phyloP scores from a whole-genome alignment of 2,888 invertebrate genomes.

The Macropis europaea region DNA sequence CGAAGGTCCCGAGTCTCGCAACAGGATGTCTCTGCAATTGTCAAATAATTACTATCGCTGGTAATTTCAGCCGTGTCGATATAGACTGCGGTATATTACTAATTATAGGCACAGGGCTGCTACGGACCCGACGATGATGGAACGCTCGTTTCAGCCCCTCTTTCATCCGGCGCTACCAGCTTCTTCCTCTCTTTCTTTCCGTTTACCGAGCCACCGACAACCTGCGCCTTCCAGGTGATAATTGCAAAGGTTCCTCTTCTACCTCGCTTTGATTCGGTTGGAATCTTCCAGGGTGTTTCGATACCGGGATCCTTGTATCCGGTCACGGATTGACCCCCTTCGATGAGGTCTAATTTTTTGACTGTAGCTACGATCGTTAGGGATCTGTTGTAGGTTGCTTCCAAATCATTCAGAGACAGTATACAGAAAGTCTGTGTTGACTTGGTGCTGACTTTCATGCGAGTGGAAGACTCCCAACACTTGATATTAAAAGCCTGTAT shows the following conservation, averaged over 20 bases:
- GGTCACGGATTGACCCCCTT: too few relatives aligned
- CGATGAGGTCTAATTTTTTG: too few relatives aligned
- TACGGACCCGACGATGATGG: slow-evolving; percentile 52
- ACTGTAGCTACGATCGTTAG: too few relatives aligned
- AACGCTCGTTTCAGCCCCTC: slow-evolving; percentile 48
- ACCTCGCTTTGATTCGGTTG: too few relatives aligned
- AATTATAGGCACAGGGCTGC: slow-evolving; percentile 65
- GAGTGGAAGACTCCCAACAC: too few relatives aligned
- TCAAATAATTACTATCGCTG: slow-evolving; percentile 73
- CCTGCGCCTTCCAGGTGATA: slow-evolving; percentile 44
- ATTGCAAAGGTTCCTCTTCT: slow-evolving; percentile 23
- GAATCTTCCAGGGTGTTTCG: too few relatives aligned
- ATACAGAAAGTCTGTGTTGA: too few relatives aligned
- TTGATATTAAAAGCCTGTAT: too few relatives aligned
- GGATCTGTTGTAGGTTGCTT: too few relatives aligned
- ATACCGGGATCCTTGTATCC: too few relatives aligned
- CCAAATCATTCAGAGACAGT: too few relatives aligned
- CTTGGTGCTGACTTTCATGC: too few relatives aligned
- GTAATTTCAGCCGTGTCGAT: slow-evolving; percentile 71
- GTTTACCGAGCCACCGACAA: slow-evolving; percentile 20
- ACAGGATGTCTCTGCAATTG: slow-evolving; percentile 72
- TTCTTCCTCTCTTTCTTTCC: slow-evolving; percentile 22
- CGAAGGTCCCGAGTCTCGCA: slow-evolving; percentile 62
- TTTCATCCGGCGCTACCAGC: slow-evolving; percentile 53
- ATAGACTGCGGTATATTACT: slow-evolving; percentile 72